Percentiles rank a stretch among this genome's conserved stretches.
Conservation (phyloP, 2,797 vertebrate genomes). For the Acanthurus tractus region DNA sequence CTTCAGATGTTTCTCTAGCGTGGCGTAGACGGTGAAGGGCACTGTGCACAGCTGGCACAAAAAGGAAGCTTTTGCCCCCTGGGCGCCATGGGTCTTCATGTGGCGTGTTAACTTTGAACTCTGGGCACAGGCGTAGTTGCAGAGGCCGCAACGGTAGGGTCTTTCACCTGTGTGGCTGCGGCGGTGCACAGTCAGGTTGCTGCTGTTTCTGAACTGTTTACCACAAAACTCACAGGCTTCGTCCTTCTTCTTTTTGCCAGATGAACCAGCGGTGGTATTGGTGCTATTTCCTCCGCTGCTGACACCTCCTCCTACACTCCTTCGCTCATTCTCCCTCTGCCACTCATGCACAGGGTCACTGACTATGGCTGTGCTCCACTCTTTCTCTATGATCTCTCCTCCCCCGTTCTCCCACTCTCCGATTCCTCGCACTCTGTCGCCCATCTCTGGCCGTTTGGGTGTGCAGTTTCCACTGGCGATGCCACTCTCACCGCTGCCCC, state of each 20-base stretch:
- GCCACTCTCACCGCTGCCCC: slow-evolving; percentile 88
- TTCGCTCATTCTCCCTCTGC: slow-evolving; percentile 79
- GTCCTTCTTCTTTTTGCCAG: slow-evolving; percentile 82
- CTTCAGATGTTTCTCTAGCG: slow-evolving; percentile 89
- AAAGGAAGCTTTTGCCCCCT: slow-evolving; percentile 77
- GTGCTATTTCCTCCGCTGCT: slow-evolving; percentile 12
- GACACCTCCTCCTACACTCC: slow-evolving; percentile 46
- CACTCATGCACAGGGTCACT: slow-evolving; percentile 81
- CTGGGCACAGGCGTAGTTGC: slow-evolving; percentile 91
- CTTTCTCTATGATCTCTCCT: slow-evolving; percentile 67
- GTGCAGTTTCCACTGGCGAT: slow-evolving; percentile 90
- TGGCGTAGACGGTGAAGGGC: slow-evolving; percentile 88
- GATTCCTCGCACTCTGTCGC: slow-evolving; percentile 62
- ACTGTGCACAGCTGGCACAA: slow-evolving; percentile 81
- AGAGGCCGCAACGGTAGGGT: slow-evolving; percentile 90
- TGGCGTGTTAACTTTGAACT: slow-evolving; percentile 91
- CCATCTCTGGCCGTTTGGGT: slow-evolving; percentile 80
- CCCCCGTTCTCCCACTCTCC: slow-evolving; percentile 74
- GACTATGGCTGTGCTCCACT: slow-evolving; percentile 66
- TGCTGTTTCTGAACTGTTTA: slow-evolving; percentile 89
- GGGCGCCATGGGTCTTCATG: slow-evolving; percentile 90
- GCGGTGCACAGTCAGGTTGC: slow-evolving; percentile 84
- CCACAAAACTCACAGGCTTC: slow-evolving; percentile 86
- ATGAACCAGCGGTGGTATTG: background rate
- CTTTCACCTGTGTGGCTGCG: slow-evolving; percentile 91